These are phyloP conservation scores for Dolichopus griseipennis DNA, from an alignment of 2,888 invertebrate genomes.

Conservation along the genomic window DNA sequence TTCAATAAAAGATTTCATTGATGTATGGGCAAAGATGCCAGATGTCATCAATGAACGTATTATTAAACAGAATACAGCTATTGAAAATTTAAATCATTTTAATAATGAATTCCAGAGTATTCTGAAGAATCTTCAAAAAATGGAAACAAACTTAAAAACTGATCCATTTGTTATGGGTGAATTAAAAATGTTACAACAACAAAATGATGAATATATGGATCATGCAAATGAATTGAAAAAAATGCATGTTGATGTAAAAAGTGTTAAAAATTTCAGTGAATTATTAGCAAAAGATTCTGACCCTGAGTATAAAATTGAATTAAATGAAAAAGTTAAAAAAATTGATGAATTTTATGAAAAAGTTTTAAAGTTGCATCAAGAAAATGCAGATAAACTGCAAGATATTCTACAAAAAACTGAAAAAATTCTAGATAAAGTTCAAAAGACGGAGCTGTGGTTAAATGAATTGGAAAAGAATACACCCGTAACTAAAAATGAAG, in stretches of 20 bases:
- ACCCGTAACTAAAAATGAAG: constrained; percentile 49
- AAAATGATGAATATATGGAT: constrained; percentile 23
- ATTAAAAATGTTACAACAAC: constrained; percentile 25
- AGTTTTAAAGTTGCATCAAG: constrained; percentile 33
- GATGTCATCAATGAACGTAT: constrained; percentile 37
- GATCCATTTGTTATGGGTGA: constrained; percentile 25
- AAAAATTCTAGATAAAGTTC: constrained; percentile 33
- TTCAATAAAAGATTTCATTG: constrained; percentile 30
- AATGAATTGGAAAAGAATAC: constrained; percentile 53
- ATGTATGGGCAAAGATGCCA: constrained; percentile 36
- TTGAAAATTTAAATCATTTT: constrained; percentile 42
- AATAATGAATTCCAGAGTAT: constrained; percentile 38
- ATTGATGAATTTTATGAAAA: constrained; percentile 36
- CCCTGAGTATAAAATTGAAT: constrained; percentile 29
- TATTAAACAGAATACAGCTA: constrained; percentile 41
- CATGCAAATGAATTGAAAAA: constrained; percentile 38
- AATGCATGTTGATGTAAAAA: constrained; percentile 42
- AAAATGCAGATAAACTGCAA: constrained; percentile 32
- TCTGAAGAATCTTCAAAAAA: constrained; percentile 20
- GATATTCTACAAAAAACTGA: constrained; percentile 34
- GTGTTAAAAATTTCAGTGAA: constrained; percentile 41
- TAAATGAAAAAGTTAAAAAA: constrained; percentile 33
- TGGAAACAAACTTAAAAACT: constrained; percentile 22
- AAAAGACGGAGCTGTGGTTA: constrained; percentile 52
- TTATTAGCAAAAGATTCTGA: constrained; percentile 39